These are phyloP conservation scores for Himalopsyche tibetana DNA, from an alignment of 2,888 invertebrate genomes.

Conservation along the genomic window DNA sequence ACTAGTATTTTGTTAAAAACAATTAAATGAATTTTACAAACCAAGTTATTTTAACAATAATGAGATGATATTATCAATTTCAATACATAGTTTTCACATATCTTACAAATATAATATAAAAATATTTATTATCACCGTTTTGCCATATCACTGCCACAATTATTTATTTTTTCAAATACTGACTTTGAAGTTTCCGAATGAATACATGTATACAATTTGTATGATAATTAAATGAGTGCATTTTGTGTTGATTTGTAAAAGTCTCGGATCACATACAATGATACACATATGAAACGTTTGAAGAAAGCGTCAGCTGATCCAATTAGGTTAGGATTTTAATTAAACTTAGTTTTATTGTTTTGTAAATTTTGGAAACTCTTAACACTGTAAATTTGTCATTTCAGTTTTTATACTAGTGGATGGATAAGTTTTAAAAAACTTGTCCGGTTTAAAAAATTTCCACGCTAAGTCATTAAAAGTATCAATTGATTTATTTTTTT, in stretches of 20 bases:
- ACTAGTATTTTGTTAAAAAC: neutral
- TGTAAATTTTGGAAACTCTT: too few species aligned
- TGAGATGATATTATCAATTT: neutral
- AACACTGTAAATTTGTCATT: too few species aligned
- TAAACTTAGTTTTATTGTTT: neutral
- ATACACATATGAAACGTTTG: neutral
- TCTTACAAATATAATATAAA: neutral
- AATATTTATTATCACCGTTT: neutral
- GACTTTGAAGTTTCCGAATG: neutral
- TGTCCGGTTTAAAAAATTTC: neutral
- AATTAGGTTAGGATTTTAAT: neutral
- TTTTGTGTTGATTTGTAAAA: too few species aligned
- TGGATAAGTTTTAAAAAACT: neutral
- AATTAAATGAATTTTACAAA: neutral
- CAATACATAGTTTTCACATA: neutral
- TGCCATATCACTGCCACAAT: conserved; percentile 18
- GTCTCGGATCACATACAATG: too few species aligned
- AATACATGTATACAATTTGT: too few species aligned
- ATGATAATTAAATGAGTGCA: too few species aligned
- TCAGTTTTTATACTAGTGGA: neutral
- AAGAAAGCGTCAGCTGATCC: neutral
- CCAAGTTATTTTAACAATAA: neutral
- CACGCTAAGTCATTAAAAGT: neutral
- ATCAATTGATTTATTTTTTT: conserved; percentile 9
- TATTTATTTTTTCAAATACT: neutral